Evolutionary conservation across 2,113 vertebrate species (phyloP), one percentile per base, ranked within the genome.

Genomic region (Heterotilapia buettikoferi): DNA sequence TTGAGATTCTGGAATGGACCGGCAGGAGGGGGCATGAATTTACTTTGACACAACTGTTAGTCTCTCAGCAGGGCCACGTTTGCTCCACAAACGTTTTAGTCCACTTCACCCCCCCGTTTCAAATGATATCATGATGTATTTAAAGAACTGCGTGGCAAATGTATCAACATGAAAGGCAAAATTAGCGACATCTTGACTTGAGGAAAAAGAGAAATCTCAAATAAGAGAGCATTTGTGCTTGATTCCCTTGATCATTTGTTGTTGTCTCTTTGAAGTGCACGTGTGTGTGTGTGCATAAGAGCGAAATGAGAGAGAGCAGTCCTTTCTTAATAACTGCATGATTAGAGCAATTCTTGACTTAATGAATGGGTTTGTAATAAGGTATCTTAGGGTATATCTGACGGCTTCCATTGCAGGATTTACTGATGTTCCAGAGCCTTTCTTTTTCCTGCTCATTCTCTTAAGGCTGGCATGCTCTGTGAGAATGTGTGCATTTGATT

Each of bases 311-410:
- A 59, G 82, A 29, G 82, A 76, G 82, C 52, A 47, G 68, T 82
- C 56, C 84, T 88, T 90, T 84, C 84, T 93, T 95, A 92, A 95
- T 95, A 95, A 95, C 90, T 85, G 88, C 90, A 90, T 92, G 93
- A 96, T 96, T 94, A 93, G 94, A 92, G 85, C 93, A 86, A 84
- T 94, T 95, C 93, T 93, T 93, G 92, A 91, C 83, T 93, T 90
- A 93, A 95, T 93, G 90, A 93, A 91, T 91, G 92, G 88, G 54
- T 86, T 43, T 90, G 92, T 94, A 94, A 96, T 95, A 92, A 93
- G 88, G 86, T 91, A 89, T 93, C 90, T 83, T 47, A 84, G 47
- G 57, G 54, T 90, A 36, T 89, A 89, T 95, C 85, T 88, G 82
- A 87, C 90, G 86, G 82, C 88, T 89, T 82, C 63, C 89, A 87